Base-by-base conservation (phyloP, 1,140 invertebrate genomes). In the Brevipalpus yothersi region DNA sequence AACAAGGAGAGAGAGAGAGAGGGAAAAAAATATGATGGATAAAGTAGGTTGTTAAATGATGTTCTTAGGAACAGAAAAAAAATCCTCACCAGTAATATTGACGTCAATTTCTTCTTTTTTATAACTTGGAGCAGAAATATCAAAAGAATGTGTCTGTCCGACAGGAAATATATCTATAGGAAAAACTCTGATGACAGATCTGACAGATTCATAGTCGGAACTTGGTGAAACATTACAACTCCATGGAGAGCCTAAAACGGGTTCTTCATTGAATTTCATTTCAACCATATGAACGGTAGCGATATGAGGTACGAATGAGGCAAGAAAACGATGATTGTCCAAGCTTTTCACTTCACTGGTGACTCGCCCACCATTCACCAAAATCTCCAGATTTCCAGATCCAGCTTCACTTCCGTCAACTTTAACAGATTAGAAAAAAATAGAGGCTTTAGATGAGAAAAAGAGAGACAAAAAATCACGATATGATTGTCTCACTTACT, bases 361-460 rank as follows among this genome's bases (percentile, higher is more conserved):
- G 15, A 97, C 90, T 58, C 88, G 79, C 11, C 92, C 88, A 53
- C 88, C 88, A 70, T 95, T 94, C 0, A 98, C 90, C 58, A 95
- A 77, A 60, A 97, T 88, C 71, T 97, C 93, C 63, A 97, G 75
- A 72, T 96, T 92, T 53, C 93, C 93, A 23, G 88, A 88, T 45
- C 93, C 93, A 40, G 93, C 92, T 62, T 80, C 79, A 53, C 86
- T 84, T 41, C 91, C 91, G 73, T 97, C 90, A 72, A 97, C 90
- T 94, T 67, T n/a, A 47, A 62, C 71, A 75, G 47, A 53, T 55
- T 62, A 23, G 41, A 23, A 19, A 12, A 53, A 57, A 40, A 5
- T 60, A 60, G 9, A 43, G 3, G 42, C 19, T 45, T 45, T 3
- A 39, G 51, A 31, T 19, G 13, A 58, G 3, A 41, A 58, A 42